phyloP scores from a whole-genome alignment of 1,140 invertebrate species.

The Leptinotarsa lineolata region DNA sequence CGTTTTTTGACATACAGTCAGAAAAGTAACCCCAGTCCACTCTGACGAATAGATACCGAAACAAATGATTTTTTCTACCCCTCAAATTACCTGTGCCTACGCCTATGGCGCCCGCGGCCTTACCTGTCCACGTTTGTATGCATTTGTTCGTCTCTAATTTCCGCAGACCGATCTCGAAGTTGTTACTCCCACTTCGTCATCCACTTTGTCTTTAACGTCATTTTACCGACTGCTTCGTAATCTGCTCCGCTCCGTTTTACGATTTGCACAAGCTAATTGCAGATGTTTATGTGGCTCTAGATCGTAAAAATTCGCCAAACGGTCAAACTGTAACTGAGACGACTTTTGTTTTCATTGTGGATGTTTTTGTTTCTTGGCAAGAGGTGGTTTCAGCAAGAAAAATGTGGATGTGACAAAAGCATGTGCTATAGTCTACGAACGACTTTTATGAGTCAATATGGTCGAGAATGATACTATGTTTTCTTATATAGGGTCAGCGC shows the following conservation, averaged over 20 bases:
- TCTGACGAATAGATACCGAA: too few species aligned
- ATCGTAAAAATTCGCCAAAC: neutral
- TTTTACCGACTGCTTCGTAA: neutral
- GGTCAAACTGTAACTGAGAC: neutral
- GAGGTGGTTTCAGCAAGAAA: too few species aligned
- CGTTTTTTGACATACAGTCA: too few species aligned
- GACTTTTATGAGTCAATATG: too few species aligned
- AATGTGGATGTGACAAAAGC: too few species aligned
- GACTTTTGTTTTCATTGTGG: neutral
- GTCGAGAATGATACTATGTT: too few species aligned
- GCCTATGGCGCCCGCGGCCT: neutral
- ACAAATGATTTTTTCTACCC: too few species aligned
- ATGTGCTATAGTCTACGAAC: too few species aligned
- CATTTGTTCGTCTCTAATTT: slow-evolving; percentile 6
- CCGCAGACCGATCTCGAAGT: neutral
- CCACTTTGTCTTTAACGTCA: slow-evolving; percentile 8
- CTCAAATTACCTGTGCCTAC: neutral
- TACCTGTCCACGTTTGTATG: slow-evolving; percentile 5
- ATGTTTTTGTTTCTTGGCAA: too few species aligned
- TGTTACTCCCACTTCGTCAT: neutral
- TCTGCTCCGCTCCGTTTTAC: neutral
- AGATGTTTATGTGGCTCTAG: neutral
- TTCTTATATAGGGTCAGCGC: too few species aligned
- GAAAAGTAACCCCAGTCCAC: too few species aligned
- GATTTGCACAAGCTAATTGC: slow-evolving; percentile 2